Conservation (phyloP, 92 coral and sea anemone species). For the Isaurus tuberculatus region DNA sequence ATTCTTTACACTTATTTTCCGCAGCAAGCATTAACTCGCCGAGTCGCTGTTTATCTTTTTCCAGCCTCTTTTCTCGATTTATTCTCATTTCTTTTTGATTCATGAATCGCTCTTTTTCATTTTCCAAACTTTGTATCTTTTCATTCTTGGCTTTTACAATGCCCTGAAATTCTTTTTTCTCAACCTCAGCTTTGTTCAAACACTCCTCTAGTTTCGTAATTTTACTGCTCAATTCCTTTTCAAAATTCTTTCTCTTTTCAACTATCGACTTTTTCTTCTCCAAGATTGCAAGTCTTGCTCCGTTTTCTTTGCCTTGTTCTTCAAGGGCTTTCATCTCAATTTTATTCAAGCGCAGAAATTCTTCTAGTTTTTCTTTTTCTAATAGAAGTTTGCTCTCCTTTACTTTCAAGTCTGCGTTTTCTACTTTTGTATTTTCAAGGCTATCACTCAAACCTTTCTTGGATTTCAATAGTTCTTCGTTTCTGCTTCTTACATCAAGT, state of each 20-base stretch:
- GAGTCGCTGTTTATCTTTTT: conserved; percentile 16
- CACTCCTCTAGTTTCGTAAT: conserved; percentile 17
- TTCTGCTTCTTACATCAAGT: not conserved
- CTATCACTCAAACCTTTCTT: not conserved
- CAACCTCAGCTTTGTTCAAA: conserved; percentile 33
- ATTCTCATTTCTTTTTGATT: conserved; percentile 22
- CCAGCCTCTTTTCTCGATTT: conserved; percentile 1
- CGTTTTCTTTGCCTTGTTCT: conserved; percentile 12
- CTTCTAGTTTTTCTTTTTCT: conserved; percentile 32
- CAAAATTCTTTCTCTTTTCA: conserved; percentile 17
- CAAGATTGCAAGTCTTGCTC: conserved; percentile 3
- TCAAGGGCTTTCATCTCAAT: not conserved
- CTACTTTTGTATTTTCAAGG: conserved; percentile 31
- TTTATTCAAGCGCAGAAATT: not conserved
- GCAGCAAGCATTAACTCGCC: conserved; percentile 32
- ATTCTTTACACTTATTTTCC: conserved; percentile 31
- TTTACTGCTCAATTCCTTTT: conserved; percentile 1
- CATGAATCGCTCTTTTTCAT: conserved; percentile 18
- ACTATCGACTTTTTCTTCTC: conserved; percentile 18
- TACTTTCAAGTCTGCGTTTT: conserved; percentile 31
- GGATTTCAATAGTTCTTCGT: conserved; percentile 30
- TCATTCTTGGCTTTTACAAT: conserved; percentile 20
- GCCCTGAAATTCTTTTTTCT: conserved; percentile 31
- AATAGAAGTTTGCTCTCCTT: conserved; percentile 12
- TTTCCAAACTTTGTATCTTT: not conserved